These are phyloP conservation scores for Lampropteryx suffumata DNA, from an alignment of 2,888 invertebrate genomes.

Conservation along the genomic window DNA sequence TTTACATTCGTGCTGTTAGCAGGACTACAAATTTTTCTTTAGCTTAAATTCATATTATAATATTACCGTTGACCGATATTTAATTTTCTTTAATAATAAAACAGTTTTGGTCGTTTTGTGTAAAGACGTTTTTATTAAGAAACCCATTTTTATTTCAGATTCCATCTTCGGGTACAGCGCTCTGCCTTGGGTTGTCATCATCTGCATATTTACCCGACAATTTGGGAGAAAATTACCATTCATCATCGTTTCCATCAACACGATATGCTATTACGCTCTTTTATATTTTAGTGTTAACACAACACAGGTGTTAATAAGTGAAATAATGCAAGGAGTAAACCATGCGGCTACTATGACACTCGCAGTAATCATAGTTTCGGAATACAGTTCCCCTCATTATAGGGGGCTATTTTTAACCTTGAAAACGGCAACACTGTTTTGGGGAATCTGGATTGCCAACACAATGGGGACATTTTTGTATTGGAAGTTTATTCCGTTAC, in stretches of 20 bases:
- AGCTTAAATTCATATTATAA: too few species aligned
- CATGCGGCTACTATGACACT: slow-evolving; percentile 37
- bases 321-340: slow-evolving; percentile 42
- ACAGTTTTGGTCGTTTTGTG: too few species aligned
- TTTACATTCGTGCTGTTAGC: too few species aligned
- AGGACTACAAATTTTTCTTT: too few species aligned
- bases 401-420: slow-evolving; percentile 42
- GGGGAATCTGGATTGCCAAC: slow-evolving; percentile 47
- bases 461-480: slow-evolving; percentile 46
- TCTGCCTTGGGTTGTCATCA: slow-evolving; percentile 44
- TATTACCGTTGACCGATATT: too few species aligned
- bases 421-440: slow-evolving; percentile 41
- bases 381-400: slow-evolving; percentile 41
- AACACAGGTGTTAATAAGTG: slow-evolving; percentile 39
- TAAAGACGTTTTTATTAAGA: too few species aligned
- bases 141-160: too few species aligned
- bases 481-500: too few species aligned
- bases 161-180: slow-evolving; percentile 43
- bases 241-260: slow-evolving; percentile 35
- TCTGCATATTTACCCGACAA: too few species aligned
- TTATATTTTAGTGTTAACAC: slow-evolving; percentile 38
- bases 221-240: slow-evolving; percentile 43
- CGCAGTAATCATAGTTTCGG: slow-evolving; percentile 36
- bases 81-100: too few species aligned
- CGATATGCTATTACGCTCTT: slow-evolving; percentile 32